Evolutionary conservation across 2,888 invertebrate species (phyloP).

Genomic region (Tubulanus polymorphus): DNA sequence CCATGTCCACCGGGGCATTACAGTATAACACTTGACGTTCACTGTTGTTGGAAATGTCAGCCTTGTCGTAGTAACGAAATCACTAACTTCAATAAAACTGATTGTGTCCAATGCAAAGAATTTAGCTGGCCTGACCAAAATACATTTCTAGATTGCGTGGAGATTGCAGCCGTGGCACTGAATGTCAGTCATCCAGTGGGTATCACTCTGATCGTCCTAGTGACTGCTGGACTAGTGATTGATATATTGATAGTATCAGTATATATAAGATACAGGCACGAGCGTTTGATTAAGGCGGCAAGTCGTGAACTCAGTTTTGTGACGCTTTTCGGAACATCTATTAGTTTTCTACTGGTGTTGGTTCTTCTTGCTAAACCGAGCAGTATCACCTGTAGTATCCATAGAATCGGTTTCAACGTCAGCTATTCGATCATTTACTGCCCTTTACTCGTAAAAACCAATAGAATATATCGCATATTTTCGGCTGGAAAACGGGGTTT

Average conservation of each 20-base stretch:
- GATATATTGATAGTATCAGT: constrained; percentile 3
- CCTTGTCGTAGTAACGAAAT: too few species aligned
- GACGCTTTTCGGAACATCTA: constrained; percentile 33
- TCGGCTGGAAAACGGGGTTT: constrained; percentile 30
- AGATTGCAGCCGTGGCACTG: too few species aligned
- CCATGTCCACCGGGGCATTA: too few species aligned
- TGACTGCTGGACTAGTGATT: background rate
- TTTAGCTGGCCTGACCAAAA: too few species aligned
- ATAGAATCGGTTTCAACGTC: constrained; percentile 39
- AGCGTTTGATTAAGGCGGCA: constrained; percentile 42
- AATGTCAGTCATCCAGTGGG: too few species aligned
- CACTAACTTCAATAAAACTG: too few species aligned
- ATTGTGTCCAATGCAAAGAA: too few species aligned
- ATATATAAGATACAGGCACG: constrained; percentile 25
- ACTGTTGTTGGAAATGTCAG: too few species aligned
- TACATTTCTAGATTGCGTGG: too few species aligned
- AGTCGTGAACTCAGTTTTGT: constrained; percentile 41
- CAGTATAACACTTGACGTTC: too few species aligned
- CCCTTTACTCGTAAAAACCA: constrained; percentile 42
- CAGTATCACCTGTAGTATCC: constrained; percentile 29
- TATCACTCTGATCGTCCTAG: too few species aligned
- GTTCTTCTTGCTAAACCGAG: constrained; percentile 33
- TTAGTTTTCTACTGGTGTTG: constrained; percentile 34
- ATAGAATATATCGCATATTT: constrained; percentile 44
- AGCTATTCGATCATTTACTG: constrained; percentile 44